Evolutionary conservation across 2,797 vertebrate species (phyloP).

Genomic region (Periparus ater): DNA sequence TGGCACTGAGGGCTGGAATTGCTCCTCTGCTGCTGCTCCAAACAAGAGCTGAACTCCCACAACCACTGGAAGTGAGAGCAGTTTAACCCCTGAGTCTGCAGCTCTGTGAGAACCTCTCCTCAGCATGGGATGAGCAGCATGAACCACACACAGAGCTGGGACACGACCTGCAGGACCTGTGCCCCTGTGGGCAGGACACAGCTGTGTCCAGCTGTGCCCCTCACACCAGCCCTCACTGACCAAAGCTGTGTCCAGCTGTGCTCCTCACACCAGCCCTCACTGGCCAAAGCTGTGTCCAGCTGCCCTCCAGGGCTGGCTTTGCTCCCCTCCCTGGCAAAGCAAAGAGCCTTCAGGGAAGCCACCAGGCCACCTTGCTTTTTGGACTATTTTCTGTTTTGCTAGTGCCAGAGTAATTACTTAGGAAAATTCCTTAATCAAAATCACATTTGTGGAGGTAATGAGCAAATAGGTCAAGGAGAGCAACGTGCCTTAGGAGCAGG

Average conservation of each 20-base stretch:
- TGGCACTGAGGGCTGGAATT: background rate
- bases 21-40: background rate
- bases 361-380: background rate
- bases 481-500: background rate
- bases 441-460: conserved; percentile 23
- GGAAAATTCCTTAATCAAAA: conserved; percentile 64
- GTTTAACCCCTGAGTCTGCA: background rate
- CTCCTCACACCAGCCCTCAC: background rate
- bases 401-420: conserved; percentile 41
- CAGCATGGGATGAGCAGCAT: background rate
- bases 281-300: background rate
- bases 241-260: background rate
- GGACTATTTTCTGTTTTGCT: conserved; percentile 35
- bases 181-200: rapidly evolving
- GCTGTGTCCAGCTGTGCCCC: background rate
- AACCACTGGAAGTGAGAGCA: background rate
- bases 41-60: background rate
- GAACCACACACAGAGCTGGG: background rate
- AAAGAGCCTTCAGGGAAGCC: background rate
- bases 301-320: background rate
- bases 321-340: background rate
- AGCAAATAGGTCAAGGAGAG: conserved; percentile 67
- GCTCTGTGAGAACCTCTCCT: background rate
- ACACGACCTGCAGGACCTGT: background rate
- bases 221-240: rapidly evolving